Evolutionary conservation across 2,888 invertebrate species (phyloP).

Genomic region (Ctenicera cuprea): DNA sequence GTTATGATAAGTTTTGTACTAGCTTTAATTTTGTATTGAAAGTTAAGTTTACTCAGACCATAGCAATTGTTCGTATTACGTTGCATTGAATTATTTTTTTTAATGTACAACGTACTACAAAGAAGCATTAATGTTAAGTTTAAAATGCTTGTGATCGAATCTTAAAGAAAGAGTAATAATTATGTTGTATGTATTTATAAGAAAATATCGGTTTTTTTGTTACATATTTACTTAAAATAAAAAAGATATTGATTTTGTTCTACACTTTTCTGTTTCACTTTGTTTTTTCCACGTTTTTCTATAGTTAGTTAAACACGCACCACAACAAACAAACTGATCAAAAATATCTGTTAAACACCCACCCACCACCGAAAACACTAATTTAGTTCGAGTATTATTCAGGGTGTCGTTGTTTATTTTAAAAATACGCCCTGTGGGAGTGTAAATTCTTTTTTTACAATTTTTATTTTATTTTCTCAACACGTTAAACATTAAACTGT

Average conservation of each 20-base stretch:
- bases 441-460: neutral
- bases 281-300: conserved; percentile 55
- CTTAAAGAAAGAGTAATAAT: conserved; percentile 53
- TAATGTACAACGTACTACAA: conserved; percentile 43
- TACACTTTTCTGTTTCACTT: conserved; percentile 52
- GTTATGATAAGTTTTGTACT: conserved; percentile 49
- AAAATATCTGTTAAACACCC: neutral
- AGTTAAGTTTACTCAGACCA: conserved; percentile 50
- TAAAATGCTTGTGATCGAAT: conserved; percentile 56
- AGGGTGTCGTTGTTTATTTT: neutral
- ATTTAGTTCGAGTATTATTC: too few relatives aligned
- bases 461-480: conserved; percentile 55
- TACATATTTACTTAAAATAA: conserved; percentile 68
- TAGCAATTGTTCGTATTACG: conserved; percentile 49
- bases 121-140: conserved; percentile 54
- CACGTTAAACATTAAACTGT: conserved; percentile 67
- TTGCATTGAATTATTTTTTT: conserved; percentile 35
- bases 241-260: conserved; percentile 68
- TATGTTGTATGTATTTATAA: conserved; percentile 66
- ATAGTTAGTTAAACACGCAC: neutral
- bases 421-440: neutral
- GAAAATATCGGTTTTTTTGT: conserved; percentile 68
- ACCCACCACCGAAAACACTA: too few relatives aligned
- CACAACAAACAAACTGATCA: neutral
- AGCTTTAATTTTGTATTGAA: conserved; percentile 53